Base-by-base conservation (phyloP, 2,113 vertebrate species). In the Alligator mississippiensis region DNA sequence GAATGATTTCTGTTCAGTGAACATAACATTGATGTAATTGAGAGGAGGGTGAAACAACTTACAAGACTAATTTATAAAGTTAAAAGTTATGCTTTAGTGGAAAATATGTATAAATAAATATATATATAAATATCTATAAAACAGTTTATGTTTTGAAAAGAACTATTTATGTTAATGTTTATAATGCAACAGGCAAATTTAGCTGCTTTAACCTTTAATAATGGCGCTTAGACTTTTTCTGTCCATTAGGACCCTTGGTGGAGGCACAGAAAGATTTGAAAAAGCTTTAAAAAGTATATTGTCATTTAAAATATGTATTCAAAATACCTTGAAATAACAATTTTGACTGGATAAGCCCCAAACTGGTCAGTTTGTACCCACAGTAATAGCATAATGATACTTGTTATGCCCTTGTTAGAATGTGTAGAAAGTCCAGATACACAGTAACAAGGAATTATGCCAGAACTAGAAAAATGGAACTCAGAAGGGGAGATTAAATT, bases 201-300 rank as follows among this genome's bases (percentile, higher is more conserved):
- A 89, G 58, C 60, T 88, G 57, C 54, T 90, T 21, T 88, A 77
- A 91, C 72, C 5, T 91, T 91, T 19, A 90, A 57, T 80, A 88
- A 83, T 30, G 27, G 55, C 90, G 55, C 17, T 77, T 5, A 74
- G 87, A 58, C 25, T 88, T 86, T 60, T 83, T 7, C 47, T 86
- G 66, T 72, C 59, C 81, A 38, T 13, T 8, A 87, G n/a, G 28
- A 27, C 77, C 72, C 27, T 79, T 86, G 21, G 34, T 78, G 76
- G 62, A 77, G 10, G 21, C 12, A 14, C 14, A 12, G 2, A 12
- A 84, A 80, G 74, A 59, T 82, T 89, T 90, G 62, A 85, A 77
- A 22, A 85, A 60, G 38, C 10, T 78, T 80, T 76, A 61, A 79
- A 79, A 91, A 90, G 8, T 54, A 10, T 63, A 79, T 4, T 57